Evolutionary conservation across 2,113 vertebrate genomes (phyloP), one percentile per base, ranked within the genome.

Genomic region (Poecilia latipinna): DNA sequence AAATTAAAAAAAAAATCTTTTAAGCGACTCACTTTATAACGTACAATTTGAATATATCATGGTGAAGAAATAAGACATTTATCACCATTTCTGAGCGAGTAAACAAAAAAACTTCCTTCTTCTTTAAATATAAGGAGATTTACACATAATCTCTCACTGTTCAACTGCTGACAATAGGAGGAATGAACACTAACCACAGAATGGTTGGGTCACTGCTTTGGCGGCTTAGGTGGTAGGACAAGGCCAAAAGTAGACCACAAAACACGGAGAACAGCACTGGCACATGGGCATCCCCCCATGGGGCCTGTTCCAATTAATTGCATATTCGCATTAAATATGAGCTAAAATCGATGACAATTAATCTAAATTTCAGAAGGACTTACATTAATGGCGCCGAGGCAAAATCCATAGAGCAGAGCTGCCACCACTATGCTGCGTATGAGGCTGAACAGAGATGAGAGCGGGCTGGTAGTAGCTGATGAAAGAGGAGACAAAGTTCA

Each of bases 231-330:
- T 97, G 96, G 88, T 97, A 97, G 54, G 96, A 97, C 73, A 96
- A 90, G 4, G 96, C 96, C 78, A 97, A 89, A 60, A 97, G 95
- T 63, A 97, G 94, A 35, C 96, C 96, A 75, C 96, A 97, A 91
- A 97, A 97, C 77, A 96, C 95, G 0, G 96, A 97, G 88, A 97
- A 97, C 75, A 97, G 93, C 61, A 97, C 96, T 7, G 96, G 96
- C 68, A 97, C 96, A 67, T 97, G 96, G 82, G 96, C 96, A 29
- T 96, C 96, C 0, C 94, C 95, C 96, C 96, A 97, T 0, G 96
- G 96, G 22, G 94, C 92, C 96, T 91, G 24, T 65, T 31, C 31
- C n/a, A 31, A 60, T 75, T 35, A 17, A 26, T 7, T 12, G 4
- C 15, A 71, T 0, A 28, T 61, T 1, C 4, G 63, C 71, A 66